These are phyloP conservation scores for Mirounga angustirostris DNA, from an alignment of 2,113 vertebrate species.

Conservation along the genomic window DNA sequence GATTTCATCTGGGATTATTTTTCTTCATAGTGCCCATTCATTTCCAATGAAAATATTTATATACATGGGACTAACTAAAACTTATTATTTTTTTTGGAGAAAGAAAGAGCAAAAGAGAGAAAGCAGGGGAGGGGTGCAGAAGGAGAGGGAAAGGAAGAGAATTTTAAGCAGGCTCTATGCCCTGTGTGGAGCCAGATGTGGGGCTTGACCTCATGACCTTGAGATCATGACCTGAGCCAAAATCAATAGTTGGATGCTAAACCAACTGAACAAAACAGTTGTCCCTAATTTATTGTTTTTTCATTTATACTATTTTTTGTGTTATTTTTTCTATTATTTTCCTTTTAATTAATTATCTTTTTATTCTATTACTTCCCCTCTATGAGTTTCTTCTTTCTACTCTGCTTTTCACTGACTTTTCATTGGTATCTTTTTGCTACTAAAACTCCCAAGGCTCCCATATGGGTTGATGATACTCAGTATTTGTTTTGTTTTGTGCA, in stretches of 20 bases:
- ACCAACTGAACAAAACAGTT: neutral
- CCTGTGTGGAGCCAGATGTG: too few relatives aligned
- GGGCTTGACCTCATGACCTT: neutral
- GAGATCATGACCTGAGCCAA: neutral
- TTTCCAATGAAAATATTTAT: neutral
- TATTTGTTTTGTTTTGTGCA: neutral
- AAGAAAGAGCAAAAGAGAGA: neutral
- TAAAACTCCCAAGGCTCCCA: neutral
- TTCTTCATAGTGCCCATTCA: neutral
- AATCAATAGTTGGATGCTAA: neutral
- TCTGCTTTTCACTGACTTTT: neutral
- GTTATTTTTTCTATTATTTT: neutral
- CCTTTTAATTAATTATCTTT: neutral
- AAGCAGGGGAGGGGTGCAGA: neutral
- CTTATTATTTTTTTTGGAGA: neutral
- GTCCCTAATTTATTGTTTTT: neutral
- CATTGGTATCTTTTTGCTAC: neutral
- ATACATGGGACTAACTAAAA: neutral
- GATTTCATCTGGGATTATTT: neutral
- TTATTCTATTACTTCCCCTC: neutral
- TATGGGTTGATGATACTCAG: neutral
- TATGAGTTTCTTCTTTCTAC: neutral
- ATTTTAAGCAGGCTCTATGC: too few relatives aligned
- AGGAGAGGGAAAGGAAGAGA: too few relatives aligned
- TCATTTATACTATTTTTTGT: neutral